Percentiles rank a stretch among this genome's conserved stretches.
phyloP scores from a whole-genome alignment of 2,113 vertebrate species.

The Sylvietta virens region DNA sequence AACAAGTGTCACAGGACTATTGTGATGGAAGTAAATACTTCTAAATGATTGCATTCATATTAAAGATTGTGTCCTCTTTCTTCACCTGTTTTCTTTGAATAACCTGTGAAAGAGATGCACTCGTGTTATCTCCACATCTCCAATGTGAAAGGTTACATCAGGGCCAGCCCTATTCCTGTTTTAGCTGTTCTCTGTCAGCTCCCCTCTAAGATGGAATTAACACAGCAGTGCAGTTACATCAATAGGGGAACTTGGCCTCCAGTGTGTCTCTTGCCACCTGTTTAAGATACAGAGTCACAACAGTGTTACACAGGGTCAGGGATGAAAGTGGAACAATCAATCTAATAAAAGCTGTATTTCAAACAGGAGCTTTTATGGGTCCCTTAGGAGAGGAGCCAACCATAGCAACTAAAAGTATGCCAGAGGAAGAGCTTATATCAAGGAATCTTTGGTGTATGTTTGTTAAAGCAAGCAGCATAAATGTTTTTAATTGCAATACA shows the following conservation, averaged over 20 bases:
- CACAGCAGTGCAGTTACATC: not conserved
- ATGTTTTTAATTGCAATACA: not conserved
- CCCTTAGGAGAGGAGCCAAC: not conserved
- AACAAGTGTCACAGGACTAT: not conserved
- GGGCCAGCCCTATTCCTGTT: not conserved
- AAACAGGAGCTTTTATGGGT: not conserved
- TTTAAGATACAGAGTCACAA: not conserved
- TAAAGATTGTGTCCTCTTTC: not conserved
- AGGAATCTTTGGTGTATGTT: not conserved
- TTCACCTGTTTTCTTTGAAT: not conserved
- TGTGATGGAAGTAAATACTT: not conserved
- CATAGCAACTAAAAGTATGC: not conserved
- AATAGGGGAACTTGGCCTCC: not conserved
- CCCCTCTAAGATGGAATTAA: not conserved
- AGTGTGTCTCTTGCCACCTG: not conserved
- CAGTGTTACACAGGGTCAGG: not conserved
- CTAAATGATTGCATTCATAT: not conserved
- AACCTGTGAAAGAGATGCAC: not conserved
- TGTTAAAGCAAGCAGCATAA: slow-evolving; percentile 3
- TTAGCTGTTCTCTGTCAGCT: not conserved
- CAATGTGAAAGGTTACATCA: not conserved
- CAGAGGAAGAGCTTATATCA: not conserved
- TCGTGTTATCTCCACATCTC: not conserved
- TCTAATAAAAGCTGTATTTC: not conserved
- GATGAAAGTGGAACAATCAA: not conserved